phyloP scores from a whole-genome alignment of 2,888 invertebrate species.

The Ypsolopha scabrella region DNA sequence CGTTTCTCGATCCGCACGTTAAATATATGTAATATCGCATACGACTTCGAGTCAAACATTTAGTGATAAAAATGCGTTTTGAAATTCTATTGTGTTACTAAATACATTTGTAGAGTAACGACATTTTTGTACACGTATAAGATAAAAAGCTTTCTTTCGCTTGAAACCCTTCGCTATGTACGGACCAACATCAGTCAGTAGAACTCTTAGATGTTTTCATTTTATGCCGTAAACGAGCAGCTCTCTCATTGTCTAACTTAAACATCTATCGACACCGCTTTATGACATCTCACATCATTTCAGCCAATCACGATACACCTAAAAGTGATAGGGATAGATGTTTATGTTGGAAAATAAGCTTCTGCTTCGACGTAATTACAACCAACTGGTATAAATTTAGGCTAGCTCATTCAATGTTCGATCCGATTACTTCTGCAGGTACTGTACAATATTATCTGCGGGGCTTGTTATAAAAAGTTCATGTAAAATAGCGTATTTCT shows the following conservation, averaged over 20 bases:
- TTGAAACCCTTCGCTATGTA: neutral
- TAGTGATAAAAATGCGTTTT: slow-evolving; percentile 12
- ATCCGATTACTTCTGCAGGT: too few relatives aligned
- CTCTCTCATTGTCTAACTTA: too few relatives aligned
- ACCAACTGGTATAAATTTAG: too few relatives aligned
- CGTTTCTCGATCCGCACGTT: slow-evolving; percentile 1
- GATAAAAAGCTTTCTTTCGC: neutral
- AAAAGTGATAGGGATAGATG: too few relatives aligned
- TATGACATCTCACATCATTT: too few relatives aligned
- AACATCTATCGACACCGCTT: too few relatives aligned
- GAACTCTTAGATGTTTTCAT: neutral
- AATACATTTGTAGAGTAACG: slow-evolving; percentile 10
- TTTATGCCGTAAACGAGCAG: neutral
- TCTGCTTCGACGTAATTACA: too few relatives aligned
- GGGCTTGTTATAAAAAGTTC: too few relatives aligned
- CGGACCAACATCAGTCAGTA: neutral
- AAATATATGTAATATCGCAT: slow-evolving; percentile 7
- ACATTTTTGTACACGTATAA: slow-evolving; percentile 5
- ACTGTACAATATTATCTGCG: too few relatives aligned
- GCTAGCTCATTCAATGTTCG: too few relatives aligned
- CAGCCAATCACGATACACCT: too few relatives aligned
- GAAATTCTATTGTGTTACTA: slow-evolving; percentile 13
- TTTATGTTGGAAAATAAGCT: too few relatives aligned
- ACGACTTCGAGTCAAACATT: slow-evolving; percentile 12
- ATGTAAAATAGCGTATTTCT: slow-evolving; percentile 22